phyloP scores from a whole-genome alignment of 1,140 invertebrate genomes.

The Nylanderia fulva region DNA sequence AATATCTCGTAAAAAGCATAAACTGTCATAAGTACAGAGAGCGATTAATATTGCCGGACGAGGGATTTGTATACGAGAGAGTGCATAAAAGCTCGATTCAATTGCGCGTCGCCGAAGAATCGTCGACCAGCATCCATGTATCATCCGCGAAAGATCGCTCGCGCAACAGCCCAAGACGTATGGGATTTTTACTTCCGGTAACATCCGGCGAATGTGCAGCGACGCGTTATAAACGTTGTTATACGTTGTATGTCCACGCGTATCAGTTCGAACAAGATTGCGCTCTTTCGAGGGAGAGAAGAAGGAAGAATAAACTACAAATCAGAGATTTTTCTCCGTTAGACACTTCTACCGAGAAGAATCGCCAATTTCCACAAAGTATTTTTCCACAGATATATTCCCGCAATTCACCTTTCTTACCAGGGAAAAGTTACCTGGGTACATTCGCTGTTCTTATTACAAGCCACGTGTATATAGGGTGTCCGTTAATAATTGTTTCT shows the following conservation, averaged over 20 bases:
- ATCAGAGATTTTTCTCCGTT: background rate
- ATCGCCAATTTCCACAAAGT: background rate
- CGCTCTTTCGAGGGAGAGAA: background rate
- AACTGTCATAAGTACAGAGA: constrained; percentile 13
- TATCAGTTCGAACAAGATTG: background rate
- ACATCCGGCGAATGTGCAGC: constrained; percentile 23
- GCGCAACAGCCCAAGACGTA: constrained; percentile 9
- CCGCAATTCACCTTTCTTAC: background rate
- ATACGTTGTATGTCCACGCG: background rate
- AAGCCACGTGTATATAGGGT: background rate
- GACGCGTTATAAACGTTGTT: constrained; percentile 11
- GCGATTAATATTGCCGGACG: constrained; percentile 41
- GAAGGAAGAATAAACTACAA: background rate
- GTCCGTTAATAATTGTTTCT: no score
- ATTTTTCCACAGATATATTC: background rate
- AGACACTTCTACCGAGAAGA: background rate
- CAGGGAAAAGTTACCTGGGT: no score
- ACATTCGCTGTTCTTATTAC: background rate
- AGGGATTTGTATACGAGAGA: background rate
- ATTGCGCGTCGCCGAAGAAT: constrained; percentile 37
- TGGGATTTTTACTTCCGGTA: constrained; percentile 43
- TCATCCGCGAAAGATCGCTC: background rate
- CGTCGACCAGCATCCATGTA: background rate
- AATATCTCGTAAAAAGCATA: constrained; percentile 15
- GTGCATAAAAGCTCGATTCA: constrained; percentile 42